These are phyloP conservation scores for Cacatua alba DNA, from an alignment of 2,113 vertebrate species.

Conservation along the genomic window DNA sequence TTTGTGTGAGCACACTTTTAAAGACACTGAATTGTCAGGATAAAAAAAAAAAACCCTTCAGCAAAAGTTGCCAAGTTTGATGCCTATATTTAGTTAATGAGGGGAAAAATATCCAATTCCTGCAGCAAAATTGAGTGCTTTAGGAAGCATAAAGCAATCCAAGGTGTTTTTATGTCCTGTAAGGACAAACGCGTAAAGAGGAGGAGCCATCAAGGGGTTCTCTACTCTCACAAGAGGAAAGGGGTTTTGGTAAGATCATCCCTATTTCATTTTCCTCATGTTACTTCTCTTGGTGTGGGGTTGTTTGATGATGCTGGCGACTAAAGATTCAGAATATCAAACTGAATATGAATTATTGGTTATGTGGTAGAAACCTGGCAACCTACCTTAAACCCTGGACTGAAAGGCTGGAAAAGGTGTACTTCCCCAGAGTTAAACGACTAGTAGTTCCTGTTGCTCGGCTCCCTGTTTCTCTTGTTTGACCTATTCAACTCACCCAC, in stretches of 20 bases:
- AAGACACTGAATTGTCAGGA: neutral
- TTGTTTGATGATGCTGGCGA: neutral
- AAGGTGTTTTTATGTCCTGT: neutral
- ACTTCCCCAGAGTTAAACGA: neutral
- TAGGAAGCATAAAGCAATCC: neutral
- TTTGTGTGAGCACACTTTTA: neutral
- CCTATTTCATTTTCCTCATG: neutral
- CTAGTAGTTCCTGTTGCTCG: neutral
- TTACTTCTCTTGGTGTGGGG: neutral
- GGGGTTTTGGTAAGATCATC: neutral
- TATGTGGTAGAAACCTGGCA: neutral
- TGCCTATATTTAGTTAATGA: neutral
- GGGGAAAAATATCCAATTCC: neutral
- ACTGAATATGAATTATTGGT: neutral
- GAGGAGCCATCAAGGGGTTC: neutral
- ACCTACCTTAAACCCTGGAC: neutral
- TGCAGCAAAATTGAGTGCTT: neutral
- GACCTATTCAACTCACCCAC: neutral
- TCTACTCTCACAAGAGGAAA: neutral
- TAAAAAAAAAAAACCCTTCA: constrained; percentile 2
- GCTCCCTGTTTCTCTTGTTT: neutral
- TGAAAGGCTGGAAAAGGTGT: neutral
- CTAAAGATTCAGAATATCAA: neutral
- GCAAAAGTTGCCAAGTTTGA: neutral
- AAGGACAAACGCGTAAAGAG: neutral